phyloP scores from a whole-genome alignment of 2,113 vertebrate genomes.

The Phylloscopus trochiloides region DNA sequence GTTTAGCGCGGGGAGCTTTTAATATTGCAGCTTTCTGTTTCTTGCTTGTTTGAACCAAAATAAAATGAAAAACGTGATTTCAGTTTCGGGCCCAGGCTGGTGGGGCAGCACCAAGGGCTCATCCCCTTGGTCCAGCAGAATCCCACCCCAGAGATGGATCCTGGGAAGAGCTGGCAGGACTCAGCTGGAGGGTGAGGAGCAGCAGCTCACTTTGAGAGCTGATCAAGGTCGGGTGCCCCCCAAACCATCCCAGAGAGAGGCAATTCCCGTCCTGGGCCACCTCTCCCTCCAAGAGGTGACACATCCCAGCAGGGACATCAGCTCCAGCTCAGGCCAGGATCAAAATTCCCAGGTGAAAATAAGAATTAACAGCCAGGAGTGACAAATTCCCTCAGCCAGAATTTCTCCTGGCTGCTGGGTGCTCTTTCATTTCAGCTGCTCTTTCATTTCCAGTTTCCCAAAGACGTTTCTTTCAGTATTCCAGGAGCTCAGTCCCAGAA shows the following conservation, averaged over 20 bases:
- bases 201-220: not conserved
- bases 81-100: not conserved
- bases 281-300: not conserved
- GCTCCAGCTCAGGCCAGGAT: not conserved
- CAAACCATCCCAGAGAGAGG: not conserved
- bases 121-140: not conserved
- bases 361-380: not conserved
- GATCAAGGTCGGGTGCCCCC: accelerated
- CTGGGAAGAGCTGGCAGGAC: not conserved
- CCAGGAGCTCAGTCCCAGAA: not conserved
- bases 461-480: not conserved
- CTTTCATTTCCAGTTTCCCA: not conserved
- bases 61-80: not conserved
- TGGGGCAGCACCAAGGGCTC: not conserved
- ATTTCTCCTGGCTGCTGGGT: not conserved
- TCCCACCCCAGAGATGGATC: accelerated
- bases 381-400: not conserved
- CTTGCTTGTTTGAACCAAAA: not conserved
- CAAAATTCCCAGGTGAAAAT: not conserved
- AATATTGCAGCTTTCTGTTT: not conserved
- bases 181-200: not conserved
- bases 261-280: not conserved
- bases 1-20: not conserved
- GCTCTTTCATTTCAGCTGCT: not conserved
- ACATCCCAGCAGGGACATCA: not conserved